phyloP scores from a whole-genome alignment of 2,888 invertebrate species.

The Plutella xylostella region DNA sequence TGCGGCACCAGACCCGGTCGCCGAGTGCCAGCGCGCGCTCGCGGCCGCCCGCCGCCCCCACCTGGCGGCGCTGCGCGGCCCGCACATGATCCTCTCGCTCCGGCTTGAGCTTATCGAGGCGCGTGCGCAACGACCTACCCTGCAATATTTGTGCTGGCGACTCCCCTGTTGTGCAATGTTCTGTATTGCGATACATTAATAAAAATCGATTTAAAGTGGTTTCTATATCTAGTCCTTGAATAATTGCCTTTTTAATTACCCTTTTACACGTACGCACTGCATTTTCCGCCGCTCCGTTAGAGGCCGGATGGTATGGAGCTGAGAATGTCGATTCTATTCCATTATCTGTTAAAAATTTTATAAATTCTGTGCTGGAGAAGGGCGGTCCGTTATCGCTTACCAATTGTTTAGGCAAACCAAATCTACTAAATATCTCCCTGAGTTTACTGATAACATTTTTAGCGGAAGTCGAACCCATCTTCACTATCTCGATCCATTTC shows the following conservation, averaged over 20 bases:
- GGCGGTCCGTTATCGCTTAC: constrained; percentile 3
- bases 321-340: constrained; percentile 7
- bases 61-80: not conserved
- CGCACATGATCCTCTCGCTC: not conserved
- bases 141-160: not conserved
- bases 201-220: not conserved
- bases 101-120: not conserved
- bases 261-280: not conserved
- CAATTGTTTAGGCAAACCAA: not conserved
- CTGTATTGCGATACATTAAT: not conserved
- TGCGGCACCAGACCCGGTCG: not conserved
- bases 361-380: constrained; percentile 8
- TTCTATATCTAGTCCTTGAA: not conserved
- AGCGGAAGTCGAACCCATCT: not conserved
- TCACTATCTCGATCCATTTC: not conserved
- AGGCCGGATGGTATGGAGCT: constrained; percentile 11
- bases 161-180: not conserved
- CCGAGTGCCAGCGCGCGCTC: not conserved
- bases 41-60: not conserved
- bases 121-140: not conserved
- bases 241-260: not conserved
- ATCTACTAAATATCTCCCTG: not conserved
- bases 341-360: not conserved
- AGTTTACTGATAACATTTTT: not conserved
- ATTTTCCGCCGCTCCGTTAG: constrained; percentile 10